A percentile compares a stretch with the other conserved stretches of the same genome.
phyloP scores from a whole-genome alignment of 2,888 invertebrate genomes.

The Sesamia inferens region DNA sequence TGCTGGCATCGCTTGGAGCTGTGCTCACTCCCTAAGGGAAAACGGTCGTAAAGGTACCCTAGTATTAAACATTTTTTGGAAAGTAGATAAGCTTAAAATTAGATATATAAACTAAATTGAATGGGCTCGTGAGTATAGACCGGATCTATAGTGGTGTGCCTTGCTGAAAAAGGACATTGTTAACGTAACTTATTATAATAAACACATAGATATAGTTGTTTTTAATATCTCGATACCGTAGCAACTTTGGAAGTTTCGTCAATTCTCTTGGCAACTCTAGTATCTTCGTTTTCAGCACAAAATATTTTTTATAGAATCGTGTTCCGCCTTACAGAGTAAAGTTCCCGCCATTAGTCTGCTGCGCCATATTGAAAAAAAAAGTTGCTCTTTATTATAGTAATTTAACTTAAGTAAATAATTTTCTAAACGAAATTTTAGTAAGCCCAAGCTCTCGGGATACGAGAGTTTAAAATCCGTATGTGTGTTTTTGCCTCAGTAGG shows the following conservation, averaged over 20 bases:
- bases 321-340: slow-evolving; percentile 58
- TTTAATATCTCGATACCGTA: slow-evolving; percentile 39
- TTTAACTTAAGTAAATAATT: slow-evolving; percentile 40
- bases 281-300: slow-evolving; percentile 57
- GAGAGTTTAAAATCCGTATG: neutral
- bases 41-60: slow-evolving; percentile 48
- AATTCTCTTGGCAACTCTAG: slow-evolving; percentile 41
- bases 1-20: slow-evolving; percentile 53
- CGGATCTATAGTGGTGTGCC: slow-evolving; percentile 56
- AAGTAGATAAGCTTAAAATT: slow-evolving; percentile 52
- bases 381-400: slow-evolving; percentile 22
- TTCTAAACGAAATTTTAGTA: slow-evolving; percentile 38
- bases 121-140: slow-evolving; percentile 50
- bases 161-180: slow-evolving; percentile 50
- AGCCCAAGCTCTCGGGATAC: neutral
- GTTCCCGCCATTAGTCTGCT: slow-evolving; percentile 46
- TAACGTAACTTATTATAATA: slow-evolving; percentile 21
- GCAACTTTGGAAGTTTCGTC: slow-evolving; percentile 33
- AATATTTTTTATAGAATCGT: slow-evolving; percentile 50
- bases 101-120: slow-evolving; percentile 43
- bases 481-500: neutral
- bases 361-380: slow-evolving; percentile 49
- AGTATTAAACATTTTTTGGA: slow-evolving; percentile 20
- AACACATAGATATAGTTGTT: slow-evolving; percentile 41
- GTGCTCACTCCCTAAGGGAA: slow-evolving; percentile 62